phyloP scores from a whole-genome alignment of 2,113 vertebrate species.

The Corvus moneduloides region DNA sequence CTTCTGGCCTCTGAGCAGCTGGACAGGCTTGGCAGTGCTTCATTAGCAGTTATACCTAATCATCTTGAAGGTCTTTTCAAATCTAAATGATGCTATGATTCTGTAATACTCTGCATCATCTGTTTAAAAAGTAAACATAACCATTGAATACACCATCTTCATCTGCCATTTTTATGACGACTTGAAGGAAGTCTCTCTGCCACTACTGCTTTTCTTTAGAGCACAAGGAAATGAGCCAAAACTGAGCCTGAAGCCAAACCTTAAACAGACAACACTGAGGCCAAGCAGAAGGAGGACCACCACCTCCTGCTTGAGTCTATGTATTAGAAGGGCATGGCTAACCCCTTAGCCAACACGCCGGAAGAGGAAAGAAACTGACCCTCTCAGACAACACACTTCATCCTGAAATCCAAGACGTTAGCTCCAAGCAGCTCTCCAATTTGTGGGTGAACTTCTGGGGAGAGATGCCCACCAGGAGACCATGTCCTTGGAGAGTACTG shows the following conservation, averaged over 20 bases:
- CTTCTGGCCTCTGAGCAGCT: not conserved
- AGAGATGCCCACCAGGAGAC: not conserved
- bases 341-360: not conserved
- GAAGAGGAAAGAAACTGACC: not conserved
- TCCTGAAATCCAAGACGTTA: not conserved
- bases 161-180: not conserved
- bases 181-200: not conserved
- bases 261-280: not conserved
- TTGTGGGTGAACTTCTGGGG: not conserved
- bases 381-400: not conserved
- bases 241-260: not conserved
- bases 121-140: not conserved
- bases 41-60: accelerated
- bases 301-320: not conserved
- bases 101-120: accelerated
- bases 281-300: not conserved
- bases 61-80: not conserved
- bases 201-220: not conserved
- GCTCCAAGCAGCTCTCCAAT: not conserved
- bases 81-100: not conserved
- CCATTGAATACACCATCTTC: not conserved
- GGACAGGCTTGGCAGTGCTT: not conserved
- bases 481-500: accelerated
- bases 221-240: not conserved
- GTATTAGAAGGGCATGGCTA: not conserved